Evolutionary conservation across 37 sponge, comb jelly and placozoan genomes (phyloP).

Genomic region (Oopsacas minuta): DNA sequence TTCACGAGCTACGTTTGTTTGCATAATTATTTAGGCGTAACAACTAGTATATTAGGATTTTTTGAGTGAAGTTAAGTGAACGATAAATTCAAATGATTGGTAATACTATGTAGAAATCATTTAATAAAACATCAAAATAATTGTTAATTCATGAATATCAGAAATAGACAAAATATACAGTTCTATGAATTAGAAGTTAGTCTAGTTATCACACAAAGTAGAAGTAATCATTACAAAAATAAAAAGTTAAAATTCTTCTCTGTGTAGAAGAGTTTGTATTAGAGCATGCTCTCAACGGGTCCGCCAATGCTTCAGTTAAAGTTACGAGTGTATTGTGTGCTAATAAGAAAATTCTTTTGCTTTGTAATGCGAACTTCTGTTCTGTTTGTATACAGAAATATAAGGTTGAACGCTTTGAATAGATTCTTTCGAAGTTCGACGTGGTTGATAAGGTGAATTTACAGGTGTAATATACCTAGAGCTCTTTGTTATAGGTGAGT

Average conservation of each 20-base stretch:
- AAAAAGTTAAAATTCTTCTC: constrained; percentile 16
- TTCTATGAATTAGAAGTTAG: constrained; percentile 3
- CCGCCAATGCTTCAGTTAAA: not conserved
- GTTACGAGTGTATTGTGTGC: not conserved
- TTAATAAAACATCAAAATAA: not conserved
- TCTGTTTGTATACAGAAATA: not conserved
- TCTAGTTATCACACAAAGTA: not conserved
- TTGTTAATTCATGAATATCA: constrained; percentile 4
- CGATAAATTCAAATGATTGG: not conserved
- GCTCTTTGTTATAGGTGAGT: not conserved
- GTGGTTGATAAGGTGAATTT: not conserved
- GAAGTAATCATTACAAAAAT: not conserved
- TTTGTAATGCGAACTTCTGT: not conserved
- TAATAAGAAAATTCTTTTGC: not conserved
- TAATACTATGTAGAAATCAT: not conserved
- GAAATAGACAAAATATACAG: constrained; percentile 3
- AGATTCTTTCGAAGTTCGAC: not conserved
- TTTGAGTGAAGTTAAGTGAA: too few species aligned
- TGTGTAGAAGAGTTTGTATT: not conserved
- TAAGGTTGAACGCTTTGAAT: not conserved
- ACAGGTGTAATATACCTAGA: not conserved
- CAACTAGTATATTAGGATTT: too few species aligned
- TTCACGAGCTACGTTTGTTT: too few species aligned
- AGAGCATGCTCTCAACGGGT: not conserved
- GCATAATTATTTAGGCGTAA: too few species aligned